Evolutionary conservation across 2,888 invertebrate species (phyloP).

Genomic region (Eupithecia exiguata): DNA sequence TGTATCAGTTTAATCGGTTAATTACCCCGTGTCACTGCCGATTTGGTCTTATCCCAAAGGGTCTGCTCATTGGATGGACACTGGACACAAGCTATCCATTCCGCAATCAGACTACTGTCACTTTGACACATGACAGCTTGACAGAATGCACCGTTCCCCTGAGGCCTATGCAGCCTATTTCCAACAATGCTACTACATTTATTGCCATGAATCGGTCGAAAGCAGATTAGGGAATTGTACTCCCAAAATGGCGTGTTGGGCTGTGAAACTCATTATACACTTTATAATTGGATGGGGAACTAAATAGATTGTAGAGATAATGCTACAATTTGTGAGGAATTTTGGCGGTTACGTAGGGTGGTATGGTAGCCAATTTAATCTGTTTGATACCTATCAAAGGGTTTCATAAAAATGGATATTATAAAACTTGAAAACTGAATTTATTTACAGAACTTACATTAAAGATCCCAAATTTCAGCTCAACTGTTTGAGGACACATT

Average conservation of each 20-base stretch:
- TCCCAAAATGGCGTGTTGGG: slow-evolving; percentile 33
- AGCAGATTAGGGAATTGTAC: slow-evolving; percentile 33
- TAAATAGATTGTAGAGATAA: slow-evolving; percentile 24
- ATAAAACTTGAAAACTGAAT: too few relatives aligned
- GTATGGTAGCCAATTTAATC: neutral
- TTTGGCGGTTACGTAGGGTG: slow-evolving; percentile 6
- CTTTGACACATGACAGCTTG: slow-evolving; percentile 64
- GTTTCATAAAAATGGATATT: too few relatives aligned
- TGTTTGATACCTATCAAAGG: too few relatives aligned
- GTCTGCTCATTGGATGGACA: slow-evolving; percentile 56
- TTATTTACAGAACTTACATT: too few relatives aligned
- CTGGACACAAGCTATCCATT: slow-evolving; percentile 65
- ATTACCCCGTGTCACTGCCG: slow-evolving; percentile 55
- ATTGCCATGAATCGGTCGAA: slow-evolving; percentile 23
- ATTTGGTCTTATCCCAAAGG: slow-evolving; percentile 61
- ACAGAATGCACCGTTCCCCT: slow-evolving; percentile 40
- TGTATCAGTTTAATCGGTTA: slow-evolving; percentile 46
- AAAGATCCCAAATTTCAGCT: too few relatives aligned
- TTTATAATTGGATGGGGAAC: slow-evolving; percentile 33
- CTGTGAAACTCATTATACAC: slow-evolving; percentile 34
- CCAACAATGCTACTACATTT: slow-evolving; percentile 27
- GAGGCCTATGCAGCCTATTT: slow-evolving; percentile 41
- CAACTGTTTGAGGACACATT: too few relatives aligned
- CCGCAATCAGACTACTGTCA: slow-evolving; percentile 61
- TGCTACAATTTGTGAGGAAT: slow-evolving; percentile 12